Conservation (phyloP, 2,113 vertebrate species). For the Otocyon megalotis region DNA sequence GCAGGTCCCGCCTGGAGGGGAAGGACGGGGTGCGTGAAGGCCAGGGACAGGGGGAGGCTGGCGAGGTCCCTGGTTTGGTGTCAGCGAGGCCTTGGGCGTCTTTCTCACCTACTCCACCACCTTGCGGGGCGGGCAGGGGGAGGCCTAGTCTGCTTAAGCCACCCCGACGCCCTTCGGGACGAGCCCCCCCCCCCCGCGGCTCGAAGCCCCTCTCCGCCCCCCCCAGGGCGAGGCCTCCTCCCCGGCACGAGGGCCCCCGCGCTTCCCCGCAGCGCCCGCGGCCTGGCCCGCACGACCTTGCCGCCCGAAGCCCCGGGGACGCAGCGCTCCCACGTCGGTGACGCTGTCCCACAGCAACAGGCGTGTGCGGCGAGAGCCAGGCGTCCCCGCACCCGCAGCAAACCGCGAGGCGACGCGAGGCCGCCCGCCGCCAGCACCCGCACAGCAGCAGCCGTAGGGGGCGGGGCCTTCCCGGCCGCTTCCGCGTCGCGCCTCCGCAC, state of each 20-base stretch:
- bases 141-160: neutral
- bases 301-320: neutral
- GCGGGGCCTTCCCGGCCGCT: neutral
- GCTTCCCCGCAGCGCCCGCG: neutral
- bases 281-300: neutral
- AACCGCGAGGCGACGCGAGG: neutral
- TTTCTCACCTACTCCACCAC: neutral
- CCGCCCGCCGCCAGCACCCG: fast-evolving
- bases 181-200: too few relatives aligned
- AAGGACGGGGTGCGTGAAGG: neutral
- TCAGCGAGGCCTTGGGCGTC: neutral
- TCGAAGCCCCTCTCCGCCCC: too few relatives aligned
- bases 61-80: neutral
- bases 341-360: neutral
- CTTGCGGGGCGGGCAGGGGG: neutral
- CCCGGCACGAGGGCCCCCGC: too few relatives aligned
- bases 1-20: neutral
- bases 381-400: neutral
- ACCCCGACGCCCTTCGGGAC: neutral
- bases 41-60: neutral
- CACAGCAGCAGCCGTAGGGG: fast-evolving
- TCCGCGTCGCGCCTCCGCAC: neutral
- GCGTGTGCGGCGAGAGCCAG: neutral
- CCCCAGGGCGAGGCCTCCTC: too few relatives aligned
- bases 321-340: neutral